phyloP scores from a whole-genome alignment of 2,113 vertebrate species.

The Podarcis raffonei region DNA sequence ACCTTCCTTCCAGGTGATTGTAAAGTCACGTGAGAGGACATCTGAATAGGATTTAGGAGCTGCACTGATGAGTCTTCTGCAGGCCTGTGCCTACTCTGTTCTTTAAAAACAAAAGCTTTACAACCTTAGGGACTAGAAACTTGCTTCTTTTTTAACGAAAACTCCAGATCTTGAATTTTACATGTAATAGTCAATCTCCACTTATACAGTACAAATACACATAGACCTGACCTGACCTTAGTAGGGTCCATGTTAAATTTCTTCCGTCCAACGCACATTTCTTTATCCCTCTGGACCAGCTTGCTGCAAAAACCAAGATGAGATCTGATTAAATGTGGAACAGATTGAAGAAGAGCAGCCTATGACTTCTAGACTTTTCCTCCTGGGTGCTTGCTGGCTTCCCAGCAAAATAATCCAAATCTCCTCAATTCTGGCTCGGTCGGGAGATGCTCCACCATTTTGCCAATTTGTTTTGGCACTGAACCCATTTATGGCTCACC shows the following conservation, averaged over 20 bases:
- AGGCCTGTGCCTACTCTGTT: not conserved
- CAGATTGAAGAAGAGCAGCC: not conserved
- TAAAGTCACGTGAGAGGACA: not conserved
- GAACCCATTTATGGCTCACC: not conserved
- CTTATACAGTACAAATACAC: not conserved
- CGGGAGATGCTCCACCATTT: not conserved
- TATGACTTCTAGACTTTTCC: too few species aligned
- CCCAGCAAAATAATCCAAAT: not conserved
- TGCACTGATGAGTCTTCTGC: not conserved
- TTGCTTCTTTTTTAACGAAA: not conserved
- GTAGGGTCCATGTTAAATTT: conserved; percentile 95
- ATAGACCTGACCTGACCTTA: conserved; percentile 78
- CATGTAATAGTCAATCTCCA: not conserved
- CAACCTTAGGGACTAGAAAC: not conserved
- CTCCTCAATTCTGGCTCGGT: not conserved
- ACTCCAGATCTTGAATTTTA: not conserved
- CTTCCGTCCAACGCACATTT: conserved; percentile 82
- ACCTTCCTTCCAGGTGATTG: not conserved
- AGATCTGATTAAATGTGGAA: conserved; percentile 15
- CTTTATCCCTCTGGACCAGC: conserved; percentile 79
- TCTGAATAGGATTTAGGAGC: rapidly evolving
- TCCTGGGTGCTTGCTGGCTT: not conserved
- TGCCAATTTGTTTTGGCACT: not conserved
- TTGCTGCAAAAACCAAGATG: conserved; percentile 71
- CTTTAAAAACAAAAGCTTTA: not conserved